phyloP scores from a whole-genome alignment of 2,113 vertebrate genomes.

The Mesitornis unicolor region DNA sequence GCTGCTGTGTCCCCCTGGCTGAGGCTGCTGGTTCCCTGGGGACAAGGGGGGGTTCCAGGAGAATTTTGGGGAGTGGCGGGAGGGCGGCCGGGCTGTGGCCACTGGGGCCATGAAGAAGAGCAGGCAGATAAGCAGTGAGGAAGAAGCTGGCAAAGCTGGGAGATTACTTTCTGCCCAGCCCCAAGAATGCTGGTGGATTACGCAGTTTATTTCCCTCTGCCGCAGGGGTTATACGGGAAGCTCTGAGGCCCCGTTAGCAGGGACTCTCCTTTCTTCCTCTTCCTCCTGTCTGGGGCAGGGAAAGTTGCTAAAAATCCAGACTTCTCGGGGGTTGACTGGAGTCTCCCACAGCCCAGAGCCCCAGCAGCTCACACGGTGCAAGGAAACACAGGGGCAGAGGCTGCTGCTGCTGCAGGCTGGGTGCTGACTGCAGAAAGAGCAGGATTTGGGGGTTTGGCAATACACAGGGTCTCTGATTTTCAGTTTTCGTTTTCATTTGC shows the following conservation, averaged over 20 bases:
- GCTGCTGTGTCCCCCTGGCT: rapidly evolving
- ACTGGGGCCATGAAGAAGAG: neutral
- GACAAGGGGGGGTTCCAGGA: neutral
- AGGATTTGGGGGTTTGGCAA: neutral
- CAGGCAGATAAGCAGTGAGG: neutral
- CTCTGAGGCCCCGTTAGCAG: neutral
- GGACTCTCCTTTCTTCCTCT: neutral
- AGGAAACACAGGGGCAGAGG: rapidly evolving
- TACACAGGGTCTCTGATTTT: neutral
- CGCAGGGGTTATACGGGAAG: neutral
- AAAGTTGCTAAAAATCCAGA: neutral
- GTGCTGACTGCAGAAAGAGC: neutral
- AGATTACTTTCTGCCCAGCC: neutral
- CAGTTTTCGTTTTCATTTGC: neutral
- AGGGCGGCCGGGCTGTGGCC: rapidly evolving
- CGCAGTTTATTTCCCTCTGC: neutral
- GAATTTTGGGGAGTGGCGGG: neutral
- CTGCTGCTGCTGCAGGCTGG: neutral
- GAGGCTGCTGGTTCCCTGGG: neutral
- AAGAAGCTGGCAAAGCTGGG: neutral
- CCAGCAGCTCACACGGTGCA: rapidly evolving
- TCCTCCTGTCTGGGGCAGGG: neutral
- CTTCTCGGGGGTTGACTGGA: neutral
- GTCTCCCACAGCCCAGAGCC: neutral
- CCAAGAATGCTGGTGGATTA: neutral